Evolutionary conservation across 2,888 invertebrate species (phyloP).

Genomic region (Agrilus biguttatus): DNA sequence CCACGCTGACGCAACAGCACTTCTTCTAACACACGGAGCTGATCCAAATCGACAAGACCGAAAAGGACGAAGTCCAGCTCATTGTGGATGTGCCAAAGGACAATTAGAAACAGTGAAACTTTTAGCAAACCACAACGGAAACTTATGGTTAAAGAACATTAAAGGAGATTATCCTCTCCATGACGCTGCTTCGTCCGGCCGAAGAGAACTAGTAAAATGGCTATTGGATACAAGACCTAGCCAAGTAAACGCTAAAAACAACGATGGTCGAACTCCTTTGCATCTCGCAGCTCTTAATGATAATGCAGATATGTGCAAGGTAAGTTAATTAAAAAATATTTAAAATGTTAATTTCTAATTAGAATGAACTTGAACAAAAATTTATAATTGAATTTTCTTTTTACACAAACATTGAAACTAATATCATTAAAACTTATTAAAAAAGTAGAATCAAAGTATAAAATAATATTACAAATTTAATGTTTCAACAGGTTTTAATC

Average conservation of each 20-base stretch:
- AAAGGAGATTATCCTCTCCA: slow-evolving; percentile 92
- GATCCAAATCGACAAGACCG: slow-evolving; percentile 86
- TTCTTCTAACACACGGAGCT: slow-evolving; percentile 78
- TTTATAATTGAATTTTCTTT: too few relatives aligned
- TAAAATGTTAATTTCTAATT: too few relatives aligned
- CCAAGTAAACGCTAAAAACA: slow-evolving; percentile 75
- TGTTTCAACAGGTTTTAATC: too few relatives aligned
- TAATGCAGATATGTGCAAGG: slow-evolving; percentile 83
- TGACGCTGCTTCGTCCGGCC: slow-evolving; percentile 87
- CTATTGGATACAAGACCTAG: slow-evolving; percentile 69
- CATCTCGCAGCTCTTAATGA: slow-evolving; percentile 92
- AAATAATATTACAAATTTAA: too few relatives aligned
- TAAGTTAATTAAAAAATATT: slow-evolving; percentile 17
- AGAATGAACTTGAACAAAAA: too few relatives aligned
- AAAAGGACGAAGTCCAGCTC: slow-evolving; percentile 83
- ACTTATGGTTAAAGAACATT: slow-evolving; percentile 83
- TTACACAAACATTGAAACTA: too few relatives aligned
- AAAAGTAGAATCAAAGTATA: too few relatives aligned
- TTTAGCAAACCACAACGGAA: slow-evolving; percentile 60
- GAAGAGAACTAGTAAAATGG: slow-evolving; percentile 81
- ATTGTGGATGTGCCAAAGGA: slow-evolving; percentile 92
- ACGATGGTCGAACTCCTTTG: slow-evolving; percentile 82
- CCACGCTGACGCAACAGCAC: slow-evolving; percentile 83
- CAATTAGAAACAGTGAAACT: slow-evolving; percentile 59
- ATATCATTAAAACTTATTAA: too few relatives aligned